These are phyloP conservation scores for Cheilosia pagana DNA, from an alignment of 2,888 invertebrate genomes.

Conservation along the genomic window DNA sequence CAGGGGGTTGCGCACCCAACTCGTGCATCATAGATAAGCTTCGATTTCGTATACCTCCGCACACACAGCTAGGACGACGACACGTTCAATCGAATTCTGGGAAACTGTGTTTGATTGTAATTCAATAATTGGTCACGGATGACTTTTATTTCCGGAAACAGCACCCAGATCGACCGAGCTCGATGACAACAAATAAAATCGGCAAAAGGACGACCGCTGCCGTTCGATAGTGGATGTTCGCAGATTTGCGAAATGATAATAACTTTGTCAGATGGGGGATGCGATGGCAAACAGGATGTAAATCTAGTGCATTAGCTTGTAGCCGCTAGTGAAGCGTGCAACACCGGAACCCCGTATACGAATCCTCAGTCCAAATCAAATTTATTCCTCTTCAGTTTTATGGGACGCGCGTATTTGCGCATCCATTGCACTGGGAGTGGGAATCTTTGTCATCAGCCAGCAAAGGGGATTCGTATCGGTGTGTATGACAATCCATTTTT, in stretches of 20 bases:
- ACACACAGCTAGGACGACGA: slow-evolving; percentile 43
- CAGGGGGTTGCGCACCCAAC: slow-evolving; percentile 45
- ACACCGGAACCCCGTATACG: slow-evolving; percentile 59
- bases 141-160: slow-evolving; percentile 80
- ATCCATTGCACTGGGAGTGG: slow-evolving; percentile 54
- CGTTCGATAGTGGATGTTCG: slow-evolving; percentile 54
- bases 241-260: slow-evolving; percentile 74
- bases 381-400: slow-evolving; percentile 72
- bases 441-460: slow-evolving; percentile 34
- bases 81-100: slow-evolving; percentile 45
- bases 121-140: slow-evolving; percentile 83
- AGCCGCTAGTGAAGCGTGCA: slow-evolving; percentile 69
- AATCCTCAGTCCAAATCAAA: slow-evolving; percentile 53
- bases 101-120: slow-evolving; percentile 78
- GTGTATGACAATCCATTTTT: slow-evolving; percentile 59
- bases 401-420: slow-evolving; percentile 68
- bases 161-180: slow-evolving; percentile 57
- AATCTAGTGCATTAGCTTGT: slow-evolving; percentile 75
- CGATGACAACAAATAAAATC: slow-evolving; percentile 72
- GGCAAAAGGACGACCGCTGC: slow-evolving; percentile 42
- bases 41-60: slow-evolving; percentile 18
- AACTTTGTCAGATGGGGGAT: slow-evolving; percentile 31
- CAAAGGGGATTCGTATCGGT: slow-evolving; percentile 40
- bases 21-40: slow-evolving; percentile 67
- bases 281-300: slow-evolving; percentile 61